phyloP scores from a whole-genome alignment of 2,797 vertebrate genomes.

The Smutsia temminckii region DNA sequence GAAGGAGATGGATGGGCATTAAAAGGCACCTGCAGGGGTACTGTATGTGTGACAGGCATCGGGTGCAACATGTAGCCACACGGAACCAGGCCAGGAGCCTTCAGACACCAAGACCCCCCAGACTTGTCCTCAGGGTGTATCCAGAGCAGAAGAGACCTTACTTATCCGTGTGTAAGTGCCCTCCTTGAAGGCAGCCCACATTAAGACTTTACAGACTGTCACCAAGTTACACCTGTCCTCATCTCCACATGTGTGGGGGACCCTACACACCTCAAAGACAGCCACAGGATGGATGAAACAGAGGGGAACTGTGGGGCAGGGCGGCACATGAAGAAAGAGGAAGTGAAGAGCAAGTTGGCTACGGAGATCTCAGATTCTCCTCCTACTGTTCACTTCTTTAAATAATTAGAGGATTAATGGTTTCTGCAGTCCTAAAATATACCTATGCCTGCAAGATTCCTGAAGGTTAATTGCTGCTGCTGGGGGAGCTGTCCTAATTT shows the following conservation, averaged over 20 bases:
- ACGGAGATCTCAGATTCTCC: constrained; percentile 14
- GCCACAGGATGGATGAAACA: neutral
- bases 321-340: neutral
- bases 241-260: neutral
- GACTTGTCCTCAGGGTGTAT: neutral
- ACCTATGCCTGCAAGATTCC: constrained; percentile 55
- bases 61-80: constrained; percentile 25
- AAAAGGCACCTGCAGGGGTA: constrained; percentile 22
- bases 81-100: constrained; percentile 6
- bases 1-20: constrained; percentile 57
- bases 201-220: neutral
- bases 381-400: constrained; percentile 61
- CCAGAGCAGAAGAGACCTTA: neutral
- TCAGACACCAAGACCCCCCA: neutral
- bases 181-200: neutral
- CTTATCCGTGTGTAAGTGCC: neutral
- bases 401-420: constrained; percentile 68
- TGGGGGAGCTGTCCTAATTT: constrained; percentile 69
- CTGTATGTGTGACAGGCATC: constrained; percentile 37
- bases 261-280: neutral
- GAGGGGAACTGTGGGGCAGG: neutral
- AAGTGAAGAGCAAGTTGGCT: neutral
- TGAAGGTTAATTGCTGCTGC: constrained; percentile 73
- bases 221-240: neutral
- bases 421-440: constrained; percentile 67